Evolutionary conservation across 1,140 invertebrate species (phyloP).

Genomic region (Berghia stephanieae): DNA sequence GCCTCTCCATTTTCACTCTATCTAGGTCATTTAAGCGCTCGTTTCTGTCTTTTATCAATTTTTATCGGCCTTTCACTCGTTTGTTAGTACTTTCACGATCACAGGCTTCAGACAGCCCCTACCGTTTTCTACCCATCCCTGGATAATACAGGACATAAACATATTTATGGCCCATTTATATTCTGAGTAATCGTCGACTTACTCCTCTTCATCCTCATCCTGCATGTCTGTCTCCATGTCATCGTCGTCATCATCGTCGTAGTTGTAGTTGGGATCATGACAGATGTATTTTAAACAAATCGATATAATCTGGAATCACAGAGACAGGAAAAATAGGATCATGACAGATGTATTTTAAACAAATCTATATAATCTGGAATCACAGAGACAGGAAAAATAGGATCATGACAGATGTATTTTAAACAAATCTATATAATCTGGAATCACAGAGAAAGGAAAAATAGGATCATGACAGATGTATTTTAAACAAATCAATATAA

Average conservation of each 20-base stretch:
- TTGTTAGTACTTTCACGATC: too few species aligned
- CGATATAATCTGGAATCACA: conserved; percentile 81
- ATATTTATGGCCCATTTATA: not conserved
- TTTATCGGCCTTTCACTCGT: too few species aligned
- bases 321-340: too few species aligned
- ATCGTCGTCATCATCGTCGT: conserved; percentile 80
- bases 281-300: conserved; percentile 92
- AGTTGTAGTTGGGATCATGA: conserved; percentile 99
- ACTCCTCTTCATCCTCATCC: conserved; percentile 77
- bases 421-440: conserved; percentile 89
- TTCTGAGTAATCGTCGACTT: conserved; percentile 33
- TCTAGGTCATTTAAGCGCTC: too few species aligned
- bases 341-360: conserved; percentile 92
- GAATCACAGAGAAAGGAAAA: too few species aligned
- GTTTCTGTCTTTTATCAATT: too few species aligned
- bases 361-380: conserved; percentile 84
- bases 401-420: conserved; percentile 95
- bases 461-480: conserved; percentile 98
- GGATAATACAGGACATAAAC: too few species aligned
- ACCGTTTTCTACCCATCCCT: too few species aligned
- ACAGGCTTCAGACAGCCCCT: too few species aligned
- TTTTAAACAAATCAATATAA: conserved; percentile 87
- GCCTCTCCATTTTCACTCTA: too few species aligned
- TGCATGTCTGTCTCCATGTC: conserved; percentile 74
- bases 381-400: too few species aligned